These are phyloP conservation scores for Chamaetylas fuelleborni DNA, from an alignment of 2,113 vertebrate genomes.

Conservation along the genomic window DNA sequence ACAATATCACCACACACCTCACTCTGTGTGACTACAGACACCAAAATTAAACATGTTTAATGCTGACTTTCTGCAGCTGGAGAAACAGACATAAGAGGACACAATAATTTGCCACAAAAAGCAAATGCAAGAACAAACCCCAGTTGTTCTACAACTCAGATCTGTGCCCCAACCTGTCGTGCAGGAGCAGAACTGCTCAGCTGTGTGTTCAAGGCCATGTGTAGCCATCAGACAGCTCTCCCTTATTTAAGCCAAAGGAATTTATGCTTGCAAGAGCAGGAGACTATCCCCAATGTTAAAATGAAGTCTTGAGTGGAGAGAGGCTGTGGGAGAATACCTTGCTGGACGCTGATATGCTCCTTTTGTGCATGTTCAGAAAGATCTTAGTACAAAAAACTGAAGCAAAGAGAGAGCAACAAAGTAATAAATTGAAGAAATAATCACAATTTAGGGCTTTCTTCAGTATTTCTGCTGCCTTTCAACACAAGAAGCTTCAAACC, in stretches of 20 bases:
- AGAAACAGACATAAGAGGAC: not conserved
- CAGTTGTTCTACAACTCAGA: not conserved
- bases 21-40: not conserved
- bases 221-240: not conserved
- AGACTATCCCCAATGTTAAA: not conserved
- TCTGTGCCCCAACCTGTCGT: rapidly evolving
- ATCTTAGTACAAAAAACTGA: not conserved
- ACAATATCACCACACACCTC: rapidly evolving
- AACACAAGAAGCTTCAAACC: not conserved
- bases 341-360: not conserved
- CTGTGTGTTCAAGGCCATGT: not conserved
- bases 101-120: not conserved
- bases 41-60: rapidly evolving
- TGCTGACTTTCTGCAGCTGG: not conserved
- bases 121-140: not conserved
- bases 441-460: not conserved
- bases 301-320: not conserved
- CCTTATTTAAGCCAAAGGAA: not conserved
- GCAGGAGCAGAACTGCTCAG: not conserved
- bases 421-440: not conserved
- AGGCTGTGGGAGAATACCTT: not conserved
- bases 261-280: not conserved
- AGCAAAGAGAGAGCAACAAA: not conserved
- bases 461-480: not conserved
- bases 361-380: not conserved